Conservation (phyloP, 1,140 invertebrate species). For the Micrasema minimum region DNA sequence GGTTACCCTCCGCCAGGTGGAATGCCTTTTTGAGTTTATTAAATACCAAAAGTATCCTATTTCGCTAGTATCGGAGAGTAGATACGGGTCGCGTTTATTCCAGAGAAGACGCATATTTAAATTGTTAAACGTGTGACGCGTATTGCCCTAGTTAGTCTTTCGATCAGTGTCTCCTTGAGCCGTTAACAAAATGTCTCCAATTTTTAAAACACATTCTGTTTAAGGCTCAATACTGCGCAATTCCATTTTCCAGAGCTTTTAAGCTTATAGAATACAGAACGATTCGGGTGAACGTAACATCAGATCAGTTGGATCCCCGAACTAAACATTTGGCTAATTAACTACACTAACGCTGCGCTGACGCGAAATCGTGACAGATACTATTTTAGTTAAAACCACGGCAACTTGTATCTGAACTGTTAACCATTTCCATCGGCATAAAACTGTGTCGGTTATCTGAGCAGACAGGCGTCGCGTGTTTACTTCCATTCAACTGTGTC, state of each 20-base stretch:
- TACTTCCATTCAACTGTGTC: not conserved
- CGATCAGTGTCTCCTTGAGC: not conserved
- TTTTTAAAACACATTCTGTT: conserved; percentile 1
- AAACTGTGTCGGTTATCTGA: not conserved
- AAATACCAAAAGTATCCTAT: conserved; percentile 4
- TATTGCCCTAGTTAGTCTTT: not conserved
- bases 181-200: not conserved
- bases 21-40: conserved; percentile 30
- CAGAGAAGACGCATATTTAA: not conserved
- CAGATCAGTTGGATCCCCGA: too few relatives aligned
- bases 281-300: too few relatives aligned
- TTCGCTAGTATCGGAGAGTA: too few relatives aligned
- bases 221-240: not conserved
- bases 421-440: too few relatives aligned
- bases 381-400: too few relatives aligned
- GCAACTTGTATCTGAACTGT: too few relatives aligned
- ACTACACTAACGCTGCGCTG: too few relatives aligned
- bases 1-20: conserved; percentile 12
- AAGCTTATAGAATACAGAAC: too few relatives aligned
- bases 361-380: too few relatives aligned
- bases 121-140: conserved; percentile 13
- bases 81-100: too few relatives aligned
- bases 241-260: too few relatives aligned
- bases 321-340: too few relatives aligned
- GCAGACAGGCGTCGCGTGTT: conserved; percentile 13